Percentiles rank a stretch among this genome's conserved stretches.
Evolutionary conservation across 2,113 vertebrate species (phyloP).

Genomic region (Neolamprologus cancellatus): DNA sequence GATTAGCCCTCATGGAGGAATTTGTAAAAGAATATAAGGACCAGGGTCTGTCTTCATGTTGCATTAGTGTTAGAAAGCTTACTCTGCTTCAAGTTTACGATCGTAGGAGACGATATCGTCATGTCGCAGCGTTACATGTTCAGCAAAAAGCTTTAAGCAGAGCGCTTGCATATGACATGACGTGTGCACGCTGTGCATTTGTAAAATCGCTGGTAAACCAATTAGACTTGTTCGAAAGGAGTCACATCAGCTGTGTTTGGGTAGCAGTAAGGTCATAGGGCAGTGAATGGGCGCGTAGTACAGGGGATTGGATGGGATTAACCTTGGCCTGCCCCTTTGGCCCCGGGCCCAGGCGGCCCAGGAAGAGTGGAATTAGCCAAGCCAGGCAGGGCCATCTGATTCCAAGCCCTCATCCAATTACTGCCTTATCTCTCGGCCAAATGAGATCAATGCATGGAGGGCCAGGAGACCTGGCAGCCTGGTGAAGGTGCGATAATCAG

Average conservation of each 20-base stretch:
- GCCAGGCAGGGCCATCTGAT: constrained; percentile 70
- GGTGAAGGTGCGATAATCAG: constrained; percentile 65
- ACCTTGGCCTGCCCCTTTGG: constrained; percentile 72
- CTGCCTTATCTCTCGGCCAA: constrained; percentile 75
- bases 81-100: not conserved
- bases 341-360: constrained; percentile 66
- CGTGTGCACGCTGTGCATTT: not conserved
- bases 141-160: not conserved
- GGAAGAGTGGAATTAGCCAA: constrained; percentile 75
- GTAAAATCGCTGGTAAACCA: constrained; percentile 22
- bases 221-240: constrained; percentile 29
- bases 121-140: rapidly evolving
- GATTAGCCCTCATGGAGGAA: not conserved
- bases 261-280: constrained; percentile 22
- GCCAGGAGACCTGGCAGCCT: constrained; percentile 56
- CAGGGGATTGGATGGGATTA: constrained; percentile 79
- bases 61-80: not conserved
- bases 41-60: not conserved
- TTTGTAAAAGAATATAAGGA: not conserved
- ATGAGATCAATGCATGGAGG: constrained; percentile 70
- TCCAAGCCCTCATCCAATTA: constrained; percentile 81
- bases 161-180: not conserved
- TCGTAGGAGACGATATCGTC: not conserved
- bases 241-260: constrained; percentile 32
- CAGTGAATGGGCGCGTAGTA: constrained; percentile 11